Conservation (phyloP, 2,888 invertebrate genomes). For the Cryptocephalus moraei region DNA sequence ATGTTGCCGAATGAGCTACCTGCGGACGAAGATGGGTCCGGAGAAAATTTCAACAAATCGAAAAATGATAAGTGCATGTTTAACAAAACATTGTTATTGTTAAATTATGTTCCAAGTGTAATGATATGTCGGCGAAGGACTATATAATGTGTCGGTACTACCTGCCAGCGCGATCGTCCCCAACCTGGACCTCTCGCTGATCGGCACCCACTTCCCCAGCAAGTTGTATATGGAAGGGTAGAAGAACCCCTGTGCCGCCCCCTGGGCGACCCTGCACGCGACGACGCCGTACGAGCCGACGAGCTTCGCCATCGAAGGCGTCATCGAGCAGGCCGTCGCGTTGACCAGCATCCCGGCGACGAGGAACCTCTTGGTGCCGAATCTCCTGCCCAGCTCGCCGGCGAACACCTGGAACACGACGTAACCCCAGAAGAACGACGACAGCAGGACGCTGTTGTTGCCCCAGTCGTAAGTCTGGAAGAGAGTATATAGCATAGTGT, state of each 20-base stretch:
- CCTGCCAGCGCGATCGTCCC: conserved; percentile 5
- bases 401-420: conserved; percentile 62
- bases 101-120: not conserved
- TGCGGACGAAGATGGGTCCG: conserved; percentile 18
- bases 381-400: conserved; percentile 40
- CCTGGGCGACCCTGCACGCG: conserved; percentile 57
- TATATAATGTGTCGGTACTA: too few species aligned
- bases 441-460: conserved; percentile 45
- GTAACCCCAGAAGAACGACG: conserved; percentile 75
- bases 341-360: conserved; percentile 46
- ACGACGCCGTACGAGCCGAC: conserved; percentile 54
- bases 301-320: conserved; percentile 57
- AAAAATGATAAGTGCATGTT: too few species aligned
- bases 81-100: not conserved
- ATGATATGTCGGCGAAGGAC: not conserved
- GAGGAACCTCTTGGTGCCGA: conserved; percentile 63
- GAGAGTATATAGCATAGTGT: too few species aligned
- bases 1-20: conserved; percentile 70
- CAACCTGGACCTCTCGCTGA: conserved; percentile 3
- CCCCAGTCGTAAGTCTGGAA: conserved; percentile 30
- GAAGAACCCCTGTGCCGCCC: conserved; percentile 63
- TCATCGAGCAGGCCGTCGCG: conserved; percentile 52
- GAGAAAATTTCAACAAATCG: too few species aligned
- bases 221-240: conserved; percentile 62
- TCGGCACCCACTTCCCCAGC: conserved; percentile 54